Base-by-base conservation (phyloP, 2,113 vertebrate genomes). In the Chaetops frenatus region DNA sequence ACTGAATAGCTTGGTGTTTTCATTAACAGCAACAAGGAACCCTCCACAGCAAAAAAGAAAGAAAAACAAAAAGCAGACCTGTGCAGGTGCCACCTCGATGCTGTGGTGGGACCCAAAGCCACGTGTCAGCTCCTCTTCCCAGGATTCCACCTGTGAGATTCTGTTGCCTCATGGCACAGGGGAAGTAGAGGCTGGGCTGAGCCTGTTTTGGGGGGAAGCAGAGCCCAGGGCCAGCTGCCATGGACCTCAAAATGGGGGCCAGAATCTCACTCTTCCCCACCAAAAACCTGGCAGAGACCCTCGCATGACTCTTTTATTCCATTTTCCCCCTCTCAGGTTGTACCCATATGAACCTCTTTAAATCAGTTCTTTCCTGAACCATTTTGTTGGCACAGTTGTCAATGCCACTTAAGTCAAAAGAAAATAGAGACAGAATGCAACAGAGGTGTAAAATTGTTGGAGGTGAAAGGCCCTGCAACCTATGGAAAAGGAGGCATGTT, bases 131-230 rank as follows among this genome's bases (percentile, higher is more conserved):
- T 45, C 31, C 31, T 7, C 15, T 51, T 9, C 22, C 45, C 9
- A 16, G 11, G 20, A 20, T 21, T 38, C 29, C 38, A 35, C 24
- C 6, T 4, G 40, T 29, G 24, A 44, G 12, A 40, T 3, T 24
- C n/a, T 50, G 16, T 13, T 54, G 25, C 33, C 38, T 27, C 40
- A 18, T 0, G 0, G 12, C 5, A 1, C 16, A 48, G 9, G 7
- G 17, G 10, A 50, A 28, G 5, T 36, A 36, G 28, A 29, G 45
- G 21, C 4, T 35, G 35, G 25, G 10, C 40, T 78, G 50, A 88
- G 38, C 38, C 33, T 45, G 12, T 28, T 53, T 28, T 31, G 20
- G 2, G 20, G 29, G 13, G n/a, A 16, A 62, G 11, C 19, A 61
- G 36, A 86, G 15, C 24, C 24, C 58, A 67, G 21, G 21, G 7